Percentiles rank a stretch among this genome's conserved stretches.
Conservation (phyloP, 2,888 invertebrate species). For the Luperina nickerlii region DNA sequence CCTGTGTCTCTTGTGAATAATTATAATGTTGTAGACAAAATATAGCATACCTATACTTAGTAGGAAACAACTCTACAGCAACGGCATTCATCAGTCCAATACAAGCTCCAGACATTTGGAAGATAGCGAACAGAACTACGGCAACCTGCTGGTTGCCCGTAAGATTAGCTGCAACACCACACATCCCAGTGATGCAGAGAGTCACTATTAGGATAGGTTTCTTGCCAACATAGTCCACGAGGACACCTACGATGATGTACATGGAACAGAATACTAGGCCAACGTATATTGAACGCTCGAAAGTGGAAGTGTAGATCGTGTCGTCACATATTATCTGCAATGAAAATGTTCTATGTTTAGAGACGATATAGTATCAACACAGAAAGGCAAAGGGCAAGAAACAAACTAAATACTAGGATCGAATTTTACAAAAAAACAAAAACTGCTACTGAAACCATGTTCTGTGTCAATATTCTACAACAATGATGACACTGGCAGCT, state of each 20-base stretch:
- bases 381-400: not conserved
- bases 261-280: constrained; percentile 92
- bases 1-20: no score
- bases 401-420: not conserved
- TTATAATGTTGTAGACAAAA: not conserved
- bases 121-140: constrained; percentile 90
- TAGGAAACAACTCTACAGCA: constrained; percentile 90
- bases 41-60: constrained; percentile 83
- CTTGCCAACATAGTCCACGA: constrained; percentile 89
- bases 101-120: constrained; percentile 90
- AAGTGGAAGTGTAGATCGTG: constrained; percentile 91
- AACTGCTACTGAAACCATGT: not conserved
- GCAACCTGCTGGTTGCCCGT: constrained; percentile 89
- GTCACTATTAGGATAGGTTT: constrained; percentile 87
- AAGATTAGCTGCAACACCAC: constrained; percentile 91
- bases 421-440: not conserved
- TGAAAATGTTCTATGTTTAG: not conserved
- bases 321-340: constrained; percentile 86
- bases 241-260: constrained; percentile 91
- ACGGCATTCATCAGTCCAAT: constrained; percentile 90
- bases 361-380: not conserved
- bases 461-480: not conserved
- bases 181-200: constrained; percentile 88
- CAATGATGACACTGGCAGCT: not conserved
- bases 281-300: constrained; percentile 92